Base-by-base conservation (phyloP, 1,140 invertebrate species). In the Lucilia cuprina region DNA sequence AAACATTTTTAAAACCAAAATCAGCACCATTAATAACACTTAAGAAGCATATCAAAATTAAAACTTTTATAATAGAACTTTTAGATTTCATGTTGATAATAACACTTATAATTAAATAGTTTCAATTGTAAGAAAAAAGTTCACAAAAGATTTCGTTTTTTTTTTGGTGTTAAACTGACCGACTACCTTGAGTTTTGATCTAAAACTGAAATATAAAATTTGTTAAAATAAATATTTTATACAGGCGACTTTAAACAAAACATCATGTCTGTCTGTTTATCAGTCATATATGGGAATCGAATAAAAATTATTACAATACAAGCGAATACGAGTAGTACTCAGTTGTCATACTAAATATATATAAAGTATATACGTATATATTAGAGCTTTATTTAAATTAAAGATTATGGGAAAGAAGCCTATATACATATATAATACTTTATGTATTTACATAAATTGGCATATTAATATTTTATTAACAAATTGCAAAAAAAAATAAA, bases 1-100 rank as follows among this genome's bases (percentile, higher is more conserved):
- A 35, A 0, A 90, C 85, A 82, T 83, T 84, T 75, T 74, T 55
- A 14, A 85, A 83, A 82, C 82, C 25, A 2, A 83, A 82, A 74
- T 83, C 21, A n/a, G 77, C 13, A 30, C 74, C 3, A 65, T 49
- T 41, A 14, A 82, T 30, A 34, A 21, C 74, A 74, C 41, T 75
- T 9, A 74, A 34, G 12, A 25, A 4, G 10, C 30, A 41, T 21
- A 70, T 41, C 17, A n/a, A 47, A 41, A 47, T 19, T 0, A 47
- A 41, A 80, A 80, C 30, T 2, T 12, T 49, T 50, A 50, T 14
- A 9, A 50, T 21, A 30, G 25, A 30, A 3, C 10, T n/a, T 9
- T 41, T 19, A 2, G 47, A 49, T 12, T 17, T 17, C 49, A 34
- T 82, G 55, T 2, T 14, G 25, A 14, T 34, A 34, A 34, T 30